Conservation (phyloP, 2,888 invertebrate genomes). For the Osmoderma eremita region DNA sequence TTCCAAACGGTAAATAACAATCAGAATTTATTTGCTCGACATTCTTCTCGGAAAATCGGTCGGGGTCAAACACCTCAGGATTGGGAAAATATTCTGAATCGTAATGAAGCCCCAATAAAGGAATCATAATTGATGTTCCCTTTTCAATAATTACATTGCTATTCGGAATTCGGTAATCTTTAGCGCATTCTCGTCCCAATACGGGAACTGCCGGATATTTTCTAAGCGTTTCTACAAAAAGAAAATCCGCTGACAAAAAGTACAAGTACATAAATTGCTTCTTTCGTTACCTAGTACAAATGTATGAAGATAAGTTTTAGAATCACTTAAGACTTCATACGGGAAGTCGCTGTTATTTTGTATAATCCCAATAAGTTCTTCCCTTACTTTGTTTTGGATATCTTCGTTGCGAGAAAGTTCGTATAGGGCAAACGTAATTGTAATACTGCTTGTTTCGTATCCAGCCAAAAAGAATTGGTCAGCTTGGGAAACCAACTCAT, state of each 20-base stretch:
- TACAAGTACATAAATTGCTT: neutral
- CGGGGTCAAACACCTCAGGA: conserved; percentile 25
- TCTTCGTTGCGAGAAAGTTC: conserved; percentile 62
- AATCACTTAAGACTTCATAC: conserved; percentile 62
- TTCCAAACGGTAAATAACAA: conserved; percentile 24
- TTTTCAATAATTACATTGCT: conserved; percentile 50
- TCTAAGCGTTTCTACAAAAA: conserved; percentile 52
- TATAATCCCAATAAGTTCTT: conserved; percentile 59
- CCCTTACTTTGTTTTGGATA: conserved; percentile 63
- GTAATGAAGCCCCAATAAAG: conserved; percentile 51
- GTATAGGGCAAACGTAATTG: conserved; percentile 62
- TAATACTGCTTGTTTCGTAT: conserved; percentile 66
- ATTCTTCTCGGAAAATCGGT: conserved; percentile 26
- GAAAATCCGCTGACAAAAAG: neutral
- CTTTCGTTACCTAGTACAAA: conserved; percentile 61
- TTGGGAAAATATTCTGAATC: conserved; percentile 29
- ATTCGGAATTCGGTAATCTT: conserved; percentile 52
- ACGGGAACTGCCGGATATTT: conserved; percentile 54
- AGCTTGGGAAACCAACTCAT: conserved; percentile 55
- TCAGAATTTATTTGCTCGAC: neutral
- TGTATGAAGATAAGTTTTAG: conserved; percentile 66
- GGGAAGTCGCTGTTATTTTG: conserved; percentile 61
- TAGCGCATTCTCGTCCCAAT: conserved; percentile 48
- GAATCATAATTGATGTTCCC: conserved; percentile 48
- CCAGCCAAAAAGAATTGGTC: conserved; percentile 67